Evolutionary conservation across 2,888 invertebrate genomes (phyloP).

Genomic region (Diplolepis rosae): DNA sequence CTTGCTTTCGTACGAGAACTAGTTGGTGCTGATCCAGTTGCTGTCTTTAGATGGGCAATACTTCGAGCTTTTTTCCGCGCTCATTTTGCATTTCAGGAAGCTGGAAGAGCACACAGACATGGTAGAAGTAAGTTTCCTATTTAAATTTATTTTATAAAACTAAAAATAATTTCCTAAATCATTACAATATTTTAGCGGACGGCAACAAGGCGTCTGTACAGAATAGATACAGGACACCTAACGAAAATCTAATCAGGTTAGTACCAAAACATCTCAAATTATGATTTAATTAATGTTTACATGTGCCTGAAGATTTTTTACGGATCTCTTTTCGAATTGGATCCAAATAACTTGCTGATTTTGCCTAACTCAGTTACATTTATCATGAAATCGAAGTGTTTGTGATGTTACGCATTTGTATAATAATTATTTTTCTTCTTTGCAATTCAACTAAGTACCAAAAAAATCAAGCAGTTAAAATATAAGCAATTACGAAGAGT

Average conservation of each 20-base stretch:
- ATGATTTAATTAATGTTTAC: background rate
- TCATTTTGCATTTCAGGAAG: conserved; percentile 91
- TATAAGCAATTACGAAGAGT: conserved; percentile 13
- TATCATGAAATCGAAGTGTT: background rate
- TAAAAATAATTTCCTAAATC: background rate
- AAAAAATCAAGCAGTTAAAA: background rate
- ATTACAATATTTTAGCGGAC: conserved; percentile 61
- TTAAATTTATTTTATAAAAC: conserved; percentile 20
- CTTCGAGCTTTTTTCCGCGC: conserved; percentile 93
- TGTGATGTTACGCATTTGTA: background rate
- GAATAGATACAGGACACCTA: conserved; percentile 79
- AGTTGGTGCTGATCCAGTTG: conserved; percentile 94
- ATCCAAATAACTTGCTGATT: background rate
- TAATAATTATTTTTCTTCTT: conserved; percentile 12
- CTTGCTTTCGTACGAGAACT: conserved; percentile 94
- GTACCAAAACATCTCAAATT: conserved; percentile 48
- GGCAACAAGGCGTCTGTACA: conserved; percentile 76
- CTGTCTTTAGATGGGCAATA: conserved; percentile 95
- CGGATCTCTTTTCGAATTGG: background rate
- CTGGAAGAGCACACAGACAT: conserved; percentile 82
- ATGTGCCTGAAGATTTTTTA: conserved; percentile 10
- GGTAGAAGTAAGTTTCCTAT: conserved; percentile 71
- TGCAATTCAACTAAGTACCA: background rate
- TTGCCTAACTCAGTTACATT: conserved; percentile 10
- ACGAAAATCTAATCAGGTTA: conserved; percentile 84